Evolutionary conservation across 2,888 invertebrate species (phyloP), one percentile per base, ranked within the genome.

Genomic region (Cephus sareptanus): DNA sequence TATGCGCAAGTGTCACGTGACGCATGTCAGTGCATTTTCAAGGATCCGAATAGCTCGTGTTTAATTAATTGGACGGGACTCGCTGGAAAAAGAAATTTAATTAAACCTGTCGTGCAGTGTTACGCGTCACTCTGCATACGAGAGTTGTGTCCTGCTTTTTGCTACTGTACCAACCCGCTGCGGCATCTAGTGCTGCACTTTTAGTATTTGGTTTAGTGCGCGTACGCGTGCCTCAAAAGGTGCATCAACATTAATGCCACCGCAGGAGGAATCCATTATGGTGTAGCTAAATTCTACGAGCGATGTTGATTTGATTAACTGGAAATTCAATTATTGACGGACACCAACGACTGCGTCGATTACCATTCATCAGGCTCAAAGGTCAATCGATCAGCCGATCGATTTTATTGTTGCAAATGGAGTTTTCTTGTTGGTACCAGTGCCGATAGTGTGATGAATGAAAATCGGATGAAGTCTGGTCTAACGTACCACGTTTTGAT

Each of bases 1-100:
- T 56, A 23, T 23, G 56, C 9, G 9, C 56, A 9, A 23, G 56
- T 56, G 9, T 56, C 23, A 56, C 56, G 56, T 56, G 23, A 56
- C 9, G 23, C 2, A 9, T 23, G 56, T 9, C 56, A 56, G 56
- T 56, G 56, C 56, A 56, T 56, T 56, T 56, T 56, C 56, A 56
- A 56, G 56, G 56, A 56, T 23, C 56, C 2, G 23, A 56, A 56
- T 23, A 56, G 56, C 56, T 56, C 56, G 56, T 56, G 35, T 75
- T 77, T 77, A 77, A 77, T 77, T 69, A 75, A 77, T 79, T 74
- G 35, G 56, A 73, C 15, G 73, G 37, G 74, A 74, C 12, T 75
- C 68, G 56, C 56, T 56, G 56, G 56, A 35, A 71, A 68, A 76
- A 76, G 76, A 77, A 79, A 77, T 75, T 76, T 79, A 75, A 77